Evolutionary conservation across 1,140 invertebrate species (phyloP), one percentile per base, ranked within the genome.

Genomic region (Chrysomallon squamiferum): DNA sequence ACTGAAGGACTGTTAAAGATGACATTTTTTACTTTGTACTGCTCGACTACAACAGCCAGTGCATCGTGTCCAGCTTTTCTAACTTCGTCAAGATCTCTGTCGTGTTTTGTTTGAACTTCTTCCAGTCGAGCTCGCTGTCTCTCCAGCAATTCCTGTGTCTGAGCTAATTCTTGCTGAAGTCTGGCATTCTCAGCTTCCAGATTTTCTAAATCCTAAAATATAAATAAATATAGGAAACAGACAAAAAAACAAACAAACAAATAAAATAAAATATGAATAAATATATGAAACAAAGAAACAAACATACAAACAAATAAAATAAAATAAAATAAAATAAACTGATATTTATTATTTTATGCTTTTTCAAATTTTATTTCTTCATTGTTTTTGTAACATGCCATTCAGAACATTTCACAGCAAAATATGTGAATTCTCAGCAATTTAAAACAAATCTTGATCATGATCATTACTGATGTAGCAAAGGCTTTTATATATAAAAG

Each of bases 11-110:
- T n/a, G n/a, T n/a, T n/a, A n/a, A n/a, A n/a, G n/a, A n/a, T n/a
- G n/a, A n/a, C n/a, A n/a, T n/a, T n/a, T n/a, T n/a, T 32, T 68
- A 76, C 77, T 69, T 79, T 79, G 59, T 79, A 79, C 52, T 79
- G 69, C 38, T 79, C 73, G 20, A 79, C 75, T 15, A 79, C 70
- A 25, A 76, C 65, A 49, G 66, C 62, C 22, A 79, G 49, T 11
- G 77, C 70, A 45, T 72, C 75, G 64, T 74, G 71, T 2, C 77
- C 75, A 29, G 73, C 71, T 30, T 57, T 59, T 52, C 73, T 65
- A 0, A 74, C 50, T 3, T 66, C 73, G 32, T 74, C 72, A 49
- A 79, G 56, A 43, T 74, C 70, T 30, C 62, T 54, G 5, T 35
- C 25, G 47, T 79, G 75, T 22, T 59, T 63, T 15, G 29, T 30